Evolutionary conservation across 2,113 vertebrate species (phyloP).

Genomic region (Prunella himalayana): DNA sequence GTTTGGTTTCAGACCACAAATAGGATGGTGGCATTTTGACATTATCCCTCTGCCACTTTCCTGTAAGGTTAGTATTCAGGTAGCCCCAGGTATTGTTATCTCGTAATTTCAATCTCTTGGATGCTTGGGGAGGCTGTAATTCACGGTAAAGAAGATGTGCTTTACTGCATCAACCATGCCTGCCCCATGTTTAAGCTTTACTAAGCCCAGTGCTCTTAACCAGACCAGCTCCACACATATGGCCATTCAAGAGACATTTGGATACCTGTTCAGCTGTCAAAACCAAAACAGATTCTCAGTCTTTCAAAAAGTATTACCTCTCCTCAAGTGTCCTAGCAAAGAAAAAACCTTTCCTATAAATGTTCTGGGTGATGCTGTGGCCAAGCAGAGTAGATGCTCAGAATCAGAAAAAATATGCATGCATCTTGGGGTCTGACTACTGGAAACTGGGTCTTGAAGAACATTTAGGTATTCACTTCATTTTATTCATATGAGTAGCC

Average conservation of each 20-base stretch:
- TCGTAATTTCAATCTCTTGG: not conserved
- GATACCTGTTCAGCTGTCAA: not conserved
- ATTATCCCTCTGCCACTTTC: not conserved
- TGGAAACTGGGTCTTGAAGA: not conserved
- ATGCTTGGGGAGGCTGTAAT: not conserved
- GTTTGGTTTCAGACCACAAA: not conserved
- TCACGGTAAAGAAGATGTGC: not conserved
- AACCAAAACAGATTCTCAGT: not conserved
- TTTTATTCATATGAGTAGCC: slow-evolving; percentile 6
- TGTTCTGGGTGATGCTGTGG: not conserved
- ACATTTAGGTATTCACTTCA: not conserved
- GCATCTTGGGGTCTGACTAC: not conserved
- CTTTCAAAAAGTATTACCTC: not conserved
- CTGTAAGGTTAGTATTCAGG: not conserved
- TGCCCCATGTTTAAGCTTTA: not conserved
- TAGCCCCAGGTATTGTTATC: not conserved
- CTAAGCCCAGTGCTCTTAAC: not conserved
- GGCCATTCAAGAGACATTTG: not conserved
- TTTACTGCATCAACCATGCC: not conserved
- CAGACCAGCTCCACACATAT: not conserved
- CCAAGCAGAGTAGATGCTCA: not conserved
- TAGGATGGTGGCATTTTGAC: not conserved
- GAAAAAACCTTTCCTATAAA: not conserved
- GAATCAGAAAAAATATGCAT: not conserved
- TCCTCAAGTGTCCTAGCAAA: not conserved